Conservation (phyloP, 2,113 vertebrate genomes). For the Pitta sordida region DNA sequence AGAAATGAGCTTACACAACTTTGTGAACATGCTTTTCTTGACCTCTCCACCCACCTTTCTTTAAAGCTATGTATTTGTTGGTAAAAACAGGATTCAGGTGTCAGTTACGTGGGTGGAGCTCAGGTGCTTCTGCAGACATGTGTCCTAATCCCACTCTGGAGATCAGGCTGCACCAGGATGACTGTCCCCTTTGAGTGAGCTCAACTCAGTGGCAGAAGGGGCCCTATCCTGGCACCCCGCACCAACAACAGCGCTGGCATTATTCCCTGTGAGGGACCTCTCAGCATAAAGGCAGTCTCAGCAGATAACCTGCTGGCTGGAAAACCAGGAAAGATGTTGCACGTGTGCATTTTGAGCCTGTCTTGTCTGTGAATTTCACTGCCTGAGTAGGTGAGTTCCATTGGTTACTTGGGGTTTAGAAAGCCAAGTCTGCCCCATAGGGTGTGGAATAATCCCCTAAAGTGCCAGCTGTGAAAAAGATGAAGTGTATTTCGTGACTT, state of each 20-base stretch:
- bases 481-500: neutral
- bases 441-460: neutral
- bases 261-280: neutral
- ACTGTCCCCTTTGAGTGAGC: neutral
- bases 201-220: neutral
- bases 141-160: neutral
- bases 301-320: neutral
- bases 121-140: neutral
- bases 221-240: accelerated
- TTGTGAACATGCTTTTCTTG: slow-evolving; percentile 47
- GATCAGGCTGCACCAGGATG: neutral
- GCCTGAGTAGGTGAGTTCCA: neutral
- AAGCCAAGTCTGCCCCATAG: neutral
- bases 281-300: neutral
- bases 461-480: neutral
- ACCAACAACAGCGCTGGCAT: accelerated
- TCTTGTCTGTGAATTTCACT: neutral
- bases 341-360: neutral
- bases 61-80: neutral
- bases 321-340: neutral
- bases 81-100: slow-evolving; percentile 17
- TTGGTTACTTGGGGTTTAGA: neutral
- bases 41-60: slow-evolving; percentile 32
- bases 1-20: slow-evolving; percentile 43
- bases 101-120: neutral